A percentile compares a stretch with the other conserved stretches of the same genome.
Conservation (phyloP, 2,113 vertebrate species). For the Symphodus melops region DNA sequence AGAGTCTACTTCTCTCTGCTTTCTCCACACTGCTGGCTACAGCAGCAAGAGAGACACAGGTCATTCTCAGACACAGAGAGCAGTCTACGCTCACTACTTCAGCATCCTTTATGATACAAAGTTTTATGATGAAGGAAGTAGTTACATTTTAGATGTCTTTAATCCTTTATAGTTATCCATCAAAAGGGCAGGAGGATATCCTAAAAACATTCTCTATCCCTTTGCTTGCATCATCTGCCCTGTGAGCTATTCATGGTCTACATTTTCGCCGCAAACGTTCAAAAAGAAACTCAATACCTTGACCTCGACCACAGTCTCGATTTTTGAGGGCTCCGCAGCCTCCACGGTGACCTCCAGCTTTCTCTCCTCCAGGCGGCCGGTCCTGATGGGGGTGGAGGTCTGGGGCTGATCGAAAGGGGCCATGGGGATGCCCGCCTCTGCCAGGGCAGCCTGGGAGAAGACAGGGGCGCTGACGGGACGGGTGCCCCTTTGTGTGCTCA, state of each 20-base stretch:
- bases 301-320: slow-evolving; percentile 70
- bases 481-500: slow-evolving; percentile 84
- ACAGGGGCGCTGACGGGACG: slow-evolving; percentile 92
- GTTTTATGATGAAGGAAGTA: neutral
- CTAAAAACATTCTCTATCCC: slow-evolving; percentile 5
- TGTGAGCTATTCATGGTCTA: neutral
- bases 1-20: slow-evolving; percentile 82
- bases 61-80: slow-evolving; percentile 55
- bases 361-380: slow-evolving; percentile 74
- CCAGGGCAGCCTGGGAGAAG: slow-evolving; percentile 87
- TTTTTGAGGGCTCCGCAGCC: slow-evolving; percentile 77
- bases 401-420: slow-evolving; percentile 73
- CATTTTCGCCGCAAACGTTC: neutral
- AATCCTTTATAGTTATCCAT: neutral
- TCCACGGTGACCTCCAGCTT: slow-evolving; percentile 83
- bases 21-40: slow-evolving; percentile 87
- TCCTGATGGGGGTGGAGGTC: slow-evolving; percentile 76
- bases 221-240: neutral
- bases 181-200: neutral
- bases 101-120: neutral
- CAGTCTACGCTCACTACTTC: slow-evolving; percentile 32
- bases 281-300: slow-evolving; percentile 78
- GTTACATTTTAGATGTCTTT: neutral
- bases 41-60: slow-evolving; percentile 82
- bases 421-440: slow-evolving; percentile 79